A percentile compares a stretch with the other conserved stretches of the same genome.
phyloP scores from a whole-genome alignment of 2,888 invertebrate genomes.

The Corythucha ciliata region DNA sequence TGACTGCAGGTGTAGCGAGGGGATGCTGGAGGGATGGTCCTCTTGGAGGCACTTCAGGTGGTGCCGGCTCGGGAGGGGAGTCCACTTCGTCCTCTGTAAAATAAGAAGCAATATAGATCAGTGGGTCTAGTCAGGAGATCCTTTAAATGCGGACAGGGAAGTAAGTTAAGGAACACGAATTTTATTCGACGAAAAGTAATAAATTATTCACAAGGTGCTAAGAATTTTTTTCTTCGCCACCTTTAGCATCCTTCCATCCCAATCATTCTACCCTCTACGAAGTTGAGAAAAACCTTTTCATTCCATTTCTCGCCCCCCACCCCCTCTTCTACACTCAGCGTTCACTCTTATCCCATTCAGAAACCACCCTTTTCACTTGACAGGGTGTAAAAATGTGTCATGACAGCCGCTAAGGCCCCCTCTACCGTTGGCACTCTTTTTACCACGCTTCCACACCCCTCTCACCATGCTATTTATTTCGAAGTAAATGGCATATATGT shows the following conservation, averaged over 20 bases:
- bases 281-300: not conserved
- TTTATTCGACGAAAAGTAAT: too few relatives aligned
- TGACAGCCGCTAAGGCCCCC: constrained; percentile 8
- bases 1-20: constrained; percentile 23
- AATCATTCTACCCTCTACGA: too few relatives aligned
- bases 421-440: too few relatives aligned
- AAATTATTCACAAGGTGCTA: too few relatives aligned
- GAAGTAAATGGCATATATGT: constrained; percentile 17
- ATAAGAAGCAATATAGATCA: not conserved
- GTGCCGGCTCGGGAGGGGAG: constrained; percentile 75
- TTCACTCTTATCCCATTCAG: not conserved
- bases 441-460: too few relatives aligned
- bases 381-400: constrained; percentile 14
- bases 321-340: not conserved
- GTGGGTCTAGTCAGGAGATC: not conserved
- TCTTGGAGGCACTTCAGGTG: constrained; percentile 76
- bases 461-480: not conserved
- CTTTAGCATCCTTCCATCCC: too few relatives aligned
- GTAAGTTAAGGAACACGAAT: too few relatives aligned
- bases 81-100: constrained; percentile 53
- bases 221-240: too few relatives aligned
- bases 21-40: constrained; percentile 57
- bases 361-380: too few relatives aligned
- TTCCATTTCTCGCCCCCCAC: not conserved
- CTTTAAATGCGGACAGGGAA: not conserved